Evolutionary conservation across 2,888 invertebrate species (phyloP), one percentile per base, ranked within the genome.

Genomic region (Salpingus planirostris): DNA sequence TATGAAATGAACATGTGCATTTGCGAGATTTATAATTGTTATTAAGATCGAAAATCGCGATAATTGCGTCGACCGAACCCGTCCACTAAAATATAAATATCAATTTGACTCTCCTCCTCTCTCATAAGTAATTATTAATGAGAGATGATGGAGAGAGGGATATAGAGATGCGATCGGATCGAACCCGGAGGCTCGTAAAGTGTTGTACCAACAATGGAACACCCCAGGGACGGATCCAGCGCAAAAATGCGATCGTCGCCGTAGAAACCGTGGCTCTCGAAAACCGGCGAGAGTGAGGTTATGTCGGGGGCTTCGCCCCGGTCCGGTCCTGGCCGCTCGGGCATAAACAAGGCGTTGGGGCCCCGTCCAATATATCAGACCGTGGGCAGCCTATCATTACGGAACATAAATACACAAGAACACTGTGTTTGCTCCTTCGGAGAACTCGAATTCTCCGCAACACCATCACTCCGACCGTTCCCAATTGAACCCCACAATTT

Each of bases 341-440:
- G 47, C 49, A 59, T 57, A 55, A 59, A 57, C 57, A 54, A 55
- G 4, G 8, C 45, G 49, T 50, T 53, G 54, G 51, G 48, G 50
- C 50, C 49, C 53, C 55, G 59, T 59, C 58, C 52, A 59, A 60
- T 61, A 61, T 60, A 60, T 61, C 61, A 60, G 55, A 42, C 51
- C 45, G 55, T 51, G 52, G 57, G 57, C 59, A 61, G 59, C 55
- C 51, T 60, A 59, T 61, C 57, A 61, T 61, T 61, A 61, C 52
- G 41, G 56, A 56, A 58, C 59, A 60, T 60, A 60, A 61, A 61
- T 61, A 59, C 59, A 55, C 52, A 52, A 45, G 47, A 44, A 50
- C 49, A 48, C 44, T 44, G 43, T 38, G 42, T 41, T 40, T 42
- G 45, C 45, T 46, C 43, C 44, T 50, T 51, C 50, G 46, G 31